Conservation (phyloP, 2,888 invertebrate genomes). For the Blastobasis adustella region DNA sequence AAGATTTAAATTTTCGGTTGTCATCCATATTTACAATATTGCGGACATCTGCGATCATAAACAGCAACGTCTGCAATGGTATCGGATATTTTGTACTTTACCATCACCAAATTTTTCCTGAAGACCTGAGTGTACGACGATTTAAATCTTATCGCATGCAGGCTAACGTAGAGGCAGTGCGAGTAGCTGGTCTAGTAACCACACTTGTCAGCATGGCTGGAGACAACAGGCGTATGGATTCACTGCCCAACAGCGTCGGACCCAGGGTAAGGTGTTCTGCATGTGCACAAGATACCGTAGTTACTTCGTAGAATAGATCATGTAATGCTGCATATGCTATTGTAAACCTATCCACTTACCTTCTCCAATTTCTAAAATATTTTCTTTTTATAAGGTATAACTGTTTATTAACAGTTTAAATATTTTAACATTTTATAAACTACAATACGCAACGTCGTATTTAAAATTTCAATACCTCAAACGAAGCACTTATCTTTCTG, state of each 20-base stretch:
- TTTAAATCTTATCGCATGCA: slow-evolving; percentile 73
- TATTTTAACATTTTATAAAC: not conserved
- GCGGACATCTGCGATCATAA: no score
- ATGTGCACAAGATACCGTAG: slow-evolving; percentile 20
- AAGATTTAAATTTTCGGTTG: slow-evolving; percentile 67
- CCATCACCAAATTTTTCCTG: slow-evolving; percentile 6
- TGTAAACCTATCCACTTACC: not conserved
- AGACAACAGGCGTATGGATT: slow-evolving; percentile 71
- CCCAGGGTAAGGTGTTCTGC: slow-evolving; percentile 61
- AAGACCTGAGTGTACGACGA: slow-evolving; percentile 33
- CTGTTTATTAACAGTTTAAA: no score
- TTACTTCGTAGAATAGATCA: slow-evolving; percentile 10
- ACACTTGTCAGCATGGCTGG: slow-evolving; percentile 89
- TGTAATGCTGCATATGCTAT: no score
- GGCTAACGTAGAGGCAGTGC: slow-evolving; percentile 88
- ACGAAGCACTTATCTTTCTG: not conserved
- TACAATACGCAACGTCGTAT: no score
- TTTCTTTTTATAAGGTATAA: not conserved
- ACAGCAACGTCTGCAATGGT: not conserved
- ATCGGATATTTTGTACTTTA: slow-evolving; percentile 17
- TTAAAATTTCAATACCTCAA: no score
- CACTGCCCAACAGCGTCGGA: slow-evolving; percentile 69
- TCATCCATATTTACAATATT: slow-evolving; percentile 16
- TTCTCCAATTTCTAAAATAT: not conserved
- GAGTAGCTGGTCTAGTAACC: slow-evolving; percentile 87